These are phyloP conservation scores for Anser cygnoides DNA, from an alignment of 2,113 vertebrate species.

Conservation along the genomic window DNA sequence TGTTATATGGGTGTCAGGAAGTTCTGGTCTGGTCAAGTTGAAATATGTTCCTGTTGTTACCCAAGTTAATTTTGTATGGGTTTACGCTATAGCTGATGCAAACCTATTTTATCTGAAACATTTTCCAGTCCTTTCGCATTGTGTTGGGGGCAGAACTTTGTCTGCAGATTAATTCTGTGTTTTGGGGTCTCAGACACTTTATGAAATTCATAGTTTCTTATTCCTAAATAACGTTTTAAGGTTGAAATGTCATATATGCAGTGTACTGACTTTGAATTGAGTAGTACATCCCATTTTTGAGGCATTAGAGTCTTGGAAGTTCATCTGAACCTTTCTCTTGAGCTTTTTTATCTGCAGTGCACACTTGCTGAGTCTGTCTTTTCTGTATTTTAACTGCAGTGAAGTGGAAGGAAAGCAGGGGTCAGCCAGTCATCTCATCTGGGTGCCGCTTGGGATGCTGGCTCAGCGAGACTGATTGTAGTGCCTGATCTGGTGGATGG, in stretches of 20 bases:
- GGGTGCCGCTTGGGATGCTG: not conserved
- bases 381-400: not conserved
- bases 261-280: not conserved
- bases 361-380: not conserved
- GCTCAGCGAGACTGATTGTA: not conserved
- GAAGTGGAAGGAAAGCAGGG: not conserved
- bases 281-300: not conserved
- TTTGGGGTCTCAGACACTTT: not conserved
- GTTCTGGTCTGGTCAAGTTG: not conserved
- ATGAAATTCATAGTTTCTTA: not conserved
- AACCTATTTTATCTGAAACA: not conserved
- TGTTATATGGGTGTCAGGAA: not conserved
- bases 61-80: not conserved
- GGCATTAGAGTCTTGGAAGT: not conserved
- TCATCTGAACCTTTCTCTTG: not conserved
- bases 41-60: not conserved
- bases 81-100: not conserved
- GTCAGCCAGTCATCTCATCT: not conserved
- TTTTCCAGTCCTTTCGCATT: not conserved
- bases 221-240: not conserved
- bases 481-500: not conserved
- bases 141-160: not conserved
- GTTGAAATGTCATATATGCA: not conserved
- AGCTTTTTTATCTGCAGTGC: not conserved
- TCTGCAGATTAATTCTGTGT: not conserved